Base-by-base conservation (phyloP, 2,888 invertebrate species). In the Macaria notata region DNA sequence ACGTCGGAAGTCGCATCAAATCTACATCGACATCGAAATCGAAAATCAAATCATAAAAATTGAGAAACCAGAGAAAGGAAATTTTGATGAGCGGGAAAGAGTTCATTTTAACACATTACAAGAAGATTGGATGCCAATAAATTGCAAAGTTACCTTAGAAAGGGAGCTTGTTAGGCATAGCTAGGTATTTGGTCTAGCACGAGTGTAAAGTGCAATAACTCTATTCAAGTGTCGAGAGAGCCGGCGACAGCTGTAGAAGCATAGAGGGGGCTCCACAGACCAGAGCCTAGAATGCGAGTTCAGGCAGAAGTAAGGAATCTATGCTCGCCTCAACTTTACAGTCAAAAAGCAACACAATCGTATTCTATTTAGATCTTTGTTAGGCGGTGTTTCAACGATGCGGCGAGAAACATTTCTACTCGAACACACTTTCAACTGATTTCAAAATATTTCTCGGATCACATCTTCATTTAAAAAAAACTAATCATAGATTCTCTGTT, bases 31-130 rank as follows among this genome's bases (percentile, higher is more conserved):
- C 75, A 75, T 78, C 66, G 54, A 70, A 67, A 73, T 66, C 70
- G 53, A 70, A 67, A 64, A 68, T 51, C 29, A 71, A 75, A 78
- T 49, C 57, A 70, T 70, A 72, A 68, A 59, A 59, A 19, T 59
- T 64, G 45, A 58, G 46, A 63, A 63, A 65, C 61, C 60, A 57
- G 19, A 30, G 61, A 67, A 74, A 71, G 59, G 45, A 69, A 69
- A 67, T 64, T 56, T 66, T 55, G 61, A 73, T 67, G 55, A 70
- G 68, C 64, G 70, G 72, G 70, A 64, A 67, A 64, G 68, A 68
- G 63, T 66, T 73, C 77, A 84, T 84, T 86, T 86, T 86, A 86
- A 86, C 75, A 88, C 87, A 88, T 88, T 86, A 87, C 88, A 86
- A 86, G 84, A 86, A 84, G 78, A 74, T 75, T 54, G 61, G 72